Evolutionary conservation across 2,113 vertebrate genomes (phyloP).

Genomic region (Dromaius novaehollandiae): DNA sequence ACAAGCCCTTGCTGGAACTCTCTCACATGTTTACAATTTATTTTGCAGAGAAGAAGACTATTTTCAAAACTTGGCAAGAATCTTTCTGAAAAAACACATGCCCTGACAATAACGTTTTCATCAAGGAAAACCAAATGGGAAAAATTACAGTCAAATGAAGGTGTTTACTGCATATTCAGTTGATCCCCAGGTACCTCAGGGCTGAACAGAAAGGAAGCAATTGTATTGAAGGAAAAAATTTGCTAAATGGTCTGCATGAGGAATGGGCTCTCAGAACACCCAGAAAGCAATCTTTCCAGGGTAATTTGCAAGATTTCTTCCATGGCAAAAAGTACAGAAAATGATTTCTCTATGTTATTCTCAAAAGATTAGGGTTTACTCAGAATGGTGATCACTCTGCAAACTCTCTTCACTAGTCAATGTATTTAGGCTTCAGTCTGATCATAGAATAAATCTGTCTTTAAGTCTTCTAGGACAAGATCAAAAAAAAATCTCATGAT

Average conservation of each 20-base stretch:
- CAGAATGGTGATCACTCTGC: background rate
- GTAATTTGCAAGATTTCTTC: background rate
- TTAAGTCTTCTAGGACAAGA: background rate
- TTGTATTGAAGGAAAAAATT: background rate
- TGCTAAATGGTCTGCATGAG: background rate
- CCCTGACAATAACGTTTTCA: background rate
- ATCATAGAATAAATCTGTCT: background rate
- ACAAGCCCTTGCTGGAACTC: background rate
- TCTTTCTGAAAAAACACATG: background rate
- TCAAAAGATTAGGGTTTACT: background rate
- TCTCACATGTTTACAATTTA: background rate
- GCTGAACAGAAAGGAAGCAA: background rate
- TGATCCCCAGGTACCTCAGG: background rate
- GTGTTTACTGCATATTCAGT: background rate
- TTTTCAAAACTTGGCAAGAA: background rate
- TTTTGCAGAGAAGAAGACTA: background rate
- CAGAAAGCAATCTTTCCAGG: background rate
- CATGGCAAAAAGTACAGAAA: background rate
- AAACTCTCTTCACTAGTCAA: background rate
- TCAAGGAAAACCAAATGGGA: background rate
- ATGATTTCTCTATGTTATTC: background rate
- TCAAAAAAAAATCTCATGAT: conserved; percentile 39
- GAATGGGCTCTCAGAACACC: background rate
- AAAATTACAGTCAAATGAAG: background rate
- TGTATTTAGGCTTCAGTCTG: background rate